phyloP scores from a whole-genome alignment of 1,140 invertebrate genomes.

The Macrobrachium nipponense region DNA sequence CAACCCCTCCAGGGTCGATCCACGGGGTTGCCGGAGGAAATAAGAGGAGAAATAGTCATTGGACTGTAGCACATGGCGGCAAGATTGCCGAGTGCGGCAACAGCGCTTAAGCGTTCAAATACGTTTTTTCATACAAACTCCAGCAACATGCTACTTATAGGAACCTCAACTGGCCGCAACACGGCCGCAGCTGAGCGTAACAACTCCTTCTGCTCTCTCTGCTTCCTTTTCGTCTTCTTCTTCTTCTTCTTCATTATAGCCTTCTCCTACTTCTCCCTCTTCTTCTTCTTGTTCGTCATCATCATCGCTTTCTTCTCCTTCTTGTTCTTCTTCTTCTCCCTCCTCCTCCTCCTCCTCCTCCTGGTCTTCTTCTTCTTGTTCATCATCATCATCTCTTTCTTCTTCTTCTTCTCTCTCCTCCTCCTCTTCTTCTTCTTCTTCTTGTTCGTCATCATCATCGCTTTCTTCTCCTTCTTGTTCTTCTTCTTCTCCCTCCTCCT shows the following conservation, averaged over 20 bases:
- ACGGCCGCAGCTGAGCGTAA: too few relatives aligned
- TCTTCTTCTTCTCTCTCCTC: not conserved
- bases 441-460: too few relatives aligned
- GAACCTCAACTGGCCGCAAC: too few relatives aligned
- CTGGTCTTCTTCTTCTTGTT: not conserved
- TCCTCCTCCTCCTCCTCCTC: not conserved
- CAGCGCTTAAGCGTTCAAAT: too few relatives aligned
- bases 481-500: not conserved
- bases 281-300: not conserved
- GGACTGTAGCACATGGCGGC: too few relatives aligned
- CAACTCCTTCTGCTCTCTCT: not conserved
- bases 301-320: not conserved
- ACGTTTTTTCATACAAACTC: too few relatives aligned
- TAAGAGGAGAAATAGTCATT: too few relatives aligned
- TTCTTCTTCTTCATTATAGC: not conserved
- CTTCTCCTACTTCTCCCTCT: not conserved
- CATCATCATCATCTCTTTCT: too few relatives aligned
- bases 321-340: not conserved
- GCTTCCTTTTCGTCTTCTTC: slow-evolving; percentile 4
- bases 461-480: not conserved
- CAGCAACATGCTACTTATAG: too few relatives aligned
- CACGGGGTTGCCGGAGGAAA: too few relatives aligned
- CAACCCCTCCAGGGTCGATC: too few relatives aligned
- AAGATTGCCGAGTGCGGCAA: too few relatives aligned
- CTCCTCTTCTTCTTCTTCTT: not conserved